These are phyloP conservation scores for Coenobita brevimanus DNA, from an alignment of 1,140 invertebrate species.

Conservation along the genomic window DNA sequence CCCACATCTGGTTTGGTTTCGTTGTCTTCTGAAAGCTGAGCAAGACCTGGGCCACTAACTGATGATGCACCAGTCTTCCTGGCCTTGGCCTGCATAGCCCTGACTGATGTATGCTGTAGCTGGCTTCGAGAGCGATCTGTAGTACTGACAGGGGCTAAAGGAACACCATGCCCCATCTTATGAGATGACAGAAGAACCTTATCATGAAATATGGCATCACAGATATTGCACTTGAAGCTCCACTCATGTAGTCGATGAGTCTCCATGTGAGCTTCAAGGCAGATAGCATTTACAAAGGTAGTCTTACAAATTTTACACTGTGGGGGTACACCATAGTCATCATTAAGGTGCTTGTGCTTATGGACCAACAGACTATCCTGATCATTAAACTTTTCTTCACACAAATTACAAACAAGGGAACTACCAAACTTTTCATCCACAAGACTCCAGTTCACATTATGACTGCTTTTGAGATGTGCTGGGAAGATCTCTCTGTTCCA, in stretches of 20 bases:
- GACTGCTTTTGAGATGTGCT: constrained; percentile 54
- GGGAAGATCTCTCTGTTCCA: constrained; percentile 63
- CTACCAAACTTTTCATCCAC: constrained; percentile 58
- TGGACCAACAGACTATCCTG: constrained; percentile 64
- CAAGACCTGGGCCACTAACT: not conserved
- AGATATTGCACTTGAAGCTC: constrained; percentile 61
- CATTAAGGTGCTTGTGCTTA: constrained; percentile 66
- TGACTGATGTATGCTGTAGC: constrained; percentile 51
- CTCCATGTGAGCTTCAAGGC: constrained; percentile 69
- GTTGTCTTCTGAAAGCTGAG: not conserved
- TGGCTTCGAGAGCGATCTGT: constrained; percentile 60
- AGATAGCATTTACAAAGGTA: constrained; percentile 68
- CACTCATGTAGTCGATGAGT: constrained; percentile 63
- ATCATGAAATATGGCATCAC: constrained; percentile 61
- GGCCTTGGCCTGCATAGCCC: constrained; percentile 21
- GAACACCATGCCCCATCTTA: constrained; percentile 64
- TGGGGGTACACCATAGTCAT: constrained; percentile 57
- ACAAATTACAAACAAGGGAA: constrained; percentile 60
- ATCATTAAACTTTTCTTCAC: constrained; percentile 60
- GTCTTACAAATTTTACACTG: constrained; percentile 63
- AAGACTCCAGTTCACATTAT: constrained; percentile 61
- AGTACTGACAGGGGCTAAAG: constrained; percentile 56
- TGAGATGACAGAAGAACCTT: constrained; percentile 64
- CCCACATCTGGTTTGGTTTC: not conserved
- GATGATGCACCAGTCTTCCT: constrained; percentile 22